Percentiles rank a stretch among this genome's conserved stretches.
Conservation (phyloP, 2,888 invertebrate genomes). For the Chrysotoxum bicinctum region DNA sequence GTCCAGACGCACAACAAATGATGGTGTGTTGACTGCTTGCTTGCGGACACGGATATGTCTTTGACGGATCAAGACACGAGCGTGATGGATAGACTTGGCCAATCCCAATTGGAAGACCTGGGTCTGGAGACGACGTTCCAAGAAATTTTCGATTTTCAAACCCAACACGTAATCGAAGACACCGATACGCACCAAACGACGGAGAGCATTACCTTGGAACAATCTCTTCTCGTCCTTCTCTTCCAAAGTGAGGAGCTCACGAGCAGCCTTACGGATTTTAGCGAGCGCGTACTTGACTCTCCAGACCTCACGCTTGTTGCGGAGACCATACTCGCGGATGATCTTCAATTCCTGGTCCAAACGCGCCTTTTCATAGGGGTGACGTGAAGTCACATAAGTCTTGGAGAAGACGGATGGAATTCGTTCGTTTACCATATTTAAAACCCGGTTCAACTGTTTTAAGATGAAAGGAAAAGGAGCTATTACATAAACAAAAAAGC, state of each 20-base stretch:
- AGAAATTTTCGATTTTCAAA: slow-evolving; percentile 98
- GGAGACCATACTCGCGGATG: slow-evolving; percentile 99
- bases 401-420: slow-evolving; percentile 97
- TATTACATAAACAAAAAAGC: too few species aligned
- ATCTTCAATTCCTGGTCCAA: slow-evolving; percentile 99
- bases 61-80: too few species aligned
- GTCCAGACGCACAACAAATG: too few species aligned
- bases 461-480: slow-evolving; percentile 78
- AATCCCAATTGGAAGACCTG: too few species aligned
- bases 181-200: slow-evolving; percentile 98
- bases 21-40: too few species aligned
- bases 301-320: slow-evolving; percentile 93
- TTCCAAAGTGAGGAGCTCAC: slow-evolving; percentile 98
- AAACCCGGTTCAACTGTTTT: slow-evolving; percentile 75
- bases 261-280: slow-evolving; percentile 99
- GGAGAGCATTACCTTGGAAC: slow-evolving; percentile 99
- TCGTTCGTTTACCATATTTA: slow-evolving; percentile 94
- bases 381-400: slow-evolving; percentile 98
- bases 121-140: too few species aligned
- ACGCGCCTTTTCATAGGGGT: slow-evolving; percentile 99
- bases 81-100: too few species aligned
- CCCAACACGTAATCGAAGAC: slow-evolving; percentile 99
- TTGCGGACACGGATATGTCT: too few species aligned
- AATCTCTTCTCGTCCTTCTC: slow-evolving; percentile 98
- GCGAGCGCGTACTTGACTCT: slow-evolving; percentile 98